Evolutionary conservation across 2,888 invertebrate genomes (phyloP).

Genomic region (Griposia aprilina): DNA sequence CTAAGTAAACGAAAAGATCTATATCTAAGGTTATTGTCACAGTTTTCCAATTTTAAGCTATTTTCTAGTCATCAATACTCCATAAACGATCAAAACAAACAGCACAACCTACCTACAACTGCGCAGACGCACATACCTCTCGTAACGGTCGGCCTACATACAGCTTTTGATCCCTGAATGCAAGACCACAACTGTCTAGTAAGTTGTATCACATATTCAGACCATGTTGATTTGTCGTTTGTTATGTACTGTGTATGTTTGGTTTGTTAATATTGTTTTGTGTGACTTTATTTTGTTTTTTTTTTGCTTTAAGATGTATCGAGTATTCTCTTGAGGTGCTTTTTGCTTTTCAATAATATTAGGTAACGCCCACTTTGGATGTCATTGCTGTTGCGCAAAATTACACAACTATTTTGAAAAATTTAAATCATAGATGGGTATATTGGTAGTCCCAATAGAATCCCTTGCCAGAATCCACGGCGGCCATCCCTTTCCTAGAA

Average conservation of each 20-base stretch:
- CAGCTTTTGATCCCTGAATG: slow-evolving; percentile 67
- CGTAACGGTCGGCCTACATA: slow-evolving; percentile 75
- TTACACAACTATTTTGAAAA: background rate
- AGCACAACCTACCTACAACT: slow-evolving; percentile 7
- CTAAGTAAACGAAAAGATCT: background rate
- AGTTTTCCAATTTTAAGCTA: background rate
- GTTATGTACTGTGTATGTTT: slow-evolving; percentile 20
- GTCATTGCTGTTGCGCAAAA: background rate
- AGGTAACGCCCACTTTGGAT: no score
- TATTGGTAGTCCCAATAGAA: background rate
- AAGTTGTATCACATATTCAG: slow-evolving; percentile 56
- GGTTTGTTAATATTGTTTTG: slow-evolving; percentile 7
- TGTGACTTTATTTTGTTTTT: background rate
- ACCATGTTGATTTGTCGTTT: slow-evolving; percentile 59
- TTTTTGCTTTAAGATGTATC: background rate
- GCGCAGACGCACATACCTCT: slow-evolving; percentile 38
- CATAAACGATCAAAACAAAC: slow-evolving; percentile 46
- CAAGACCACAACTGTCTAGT: slow-evolving; percentile 66
- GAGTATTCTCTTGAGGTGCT: no score
- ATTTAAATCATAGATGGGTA: no score
- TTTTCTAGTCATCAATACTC: background rate
- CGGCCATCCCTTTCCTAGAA: background rate
- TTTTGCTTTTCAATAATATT: no score
- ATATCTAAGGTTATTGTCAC: background rate
- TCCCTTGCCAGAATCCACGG: background rate